A percentile compares a stretch with the other conserved stretches of the same genome.
Evolutionary conservation across 2,797 vertebrate species (phyloP).

Genomic region (Margarornis squamiger): DNA sequence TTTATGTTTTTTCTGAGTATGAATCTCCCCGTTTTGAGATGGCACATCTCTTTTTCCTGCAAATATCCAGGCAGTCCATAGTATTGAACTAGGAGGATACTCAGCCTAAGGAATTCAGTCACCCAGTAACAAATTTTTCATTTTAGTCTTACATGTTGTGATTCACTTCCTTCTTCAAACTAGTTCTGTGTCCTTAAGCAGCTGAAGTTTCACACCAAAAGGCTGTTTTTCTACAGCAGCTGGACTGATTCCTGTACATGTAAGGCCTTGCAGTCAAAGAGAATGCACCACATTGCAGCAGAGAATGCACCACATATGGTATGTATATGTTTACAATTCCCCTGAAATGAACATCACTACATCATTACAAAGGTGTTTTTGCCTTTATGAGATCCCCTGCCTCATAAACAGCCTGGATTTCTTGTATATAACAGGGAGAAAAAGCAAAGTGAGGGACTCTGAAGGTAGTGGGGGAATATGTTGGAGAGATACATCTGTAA

Average conservation of each 20-base stretch:
- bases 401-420: not conserved
- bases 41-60: not conserved
- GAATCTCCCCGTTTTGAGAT: not conserved
- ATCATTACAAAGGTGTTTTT: not conserved
- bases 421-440: not conserved
- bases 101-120: not conserved
- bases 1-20: not conserved
- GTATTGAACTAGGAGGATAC: not conserved
- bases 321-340: not conserved
- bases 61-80: not conserved
- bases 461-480: not conserved
- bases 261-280: not conserved
- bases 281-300: not conserved
- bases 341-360: not conserved
- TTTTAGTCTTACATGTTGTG: not conserved
- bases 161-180: conserved; percentile 30
- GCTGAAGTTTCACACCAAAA: not conserved
- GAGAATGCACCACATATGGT: not conserved
- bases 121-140: not conserved
- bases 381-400: not conserved
- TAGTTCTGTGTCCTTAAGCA: not conserved
- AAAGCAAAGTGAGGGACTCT: not conserved
- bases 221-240: not conserved
- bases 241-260: not conserved
- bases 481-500: not conserved